Evolutionary conservation across 2,888 invertebrate genomes (phyloP), one percentile per base, ranked within the genome.

Genomic region (Heteromurus nitidus): DNA sequence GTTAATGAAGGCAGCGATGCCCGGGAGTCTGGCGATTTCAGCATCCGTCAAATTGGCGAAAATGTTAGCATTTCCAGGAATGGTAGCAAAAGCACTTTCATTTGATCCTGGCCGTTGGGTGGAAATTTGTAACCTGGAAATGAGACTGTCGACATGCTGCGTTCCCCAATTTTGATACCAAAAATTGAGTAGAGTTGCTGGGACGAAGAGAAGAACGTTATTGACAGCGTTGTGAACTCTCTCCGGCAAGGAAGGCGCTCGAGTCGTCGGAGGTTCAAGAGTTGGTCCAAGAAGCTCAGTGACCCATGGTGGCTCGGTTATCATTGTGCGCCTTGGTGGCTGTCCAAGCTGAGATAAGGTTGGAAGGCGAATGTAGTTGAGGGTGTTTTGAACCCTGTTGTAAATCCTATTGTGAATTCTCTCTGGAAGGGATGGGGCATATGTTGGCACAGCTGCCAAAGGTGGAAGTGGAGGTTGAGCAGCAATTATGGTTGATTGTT

Each of bases 261-360:
- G 69, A 0, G 81, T 81, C 2, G 81, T 81, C 5, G 81, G 81
- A 3, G 81, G 81, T n/a, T 81, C 81, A 7, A 64, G 18, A 24
- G 81, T 81, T 1, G 81, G 81, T 26, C 81, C 81, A 2, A 81
- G 44, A 13, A 81, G 31, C 36, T 81, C 81, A 24, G 81, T 81
- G 2, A 81, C 81, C 81, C 81, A 81, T 75, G 81, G 81, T 3
- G 81, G 81, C 22, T 81, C 81, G 1, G 81, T 81, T 16, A 81
- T n/a, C 81, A 75, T 74, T 9, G 81, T 55, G 0, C 69, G 60
- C 0, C 74, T 68, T 2, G 69, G 50, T 1, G 60, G 47, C n/a
- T 68, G 55, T 3, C 75, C 75, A 16, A 81, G 26, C 31, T 75
- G 69, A 26, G 47, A 60, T 1, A 74, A 26, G 64, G n/a, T 70